Base-by-base conservation (phyloP, 2,113 vertebrate species). In the Sprattus sprattus region DNA sequence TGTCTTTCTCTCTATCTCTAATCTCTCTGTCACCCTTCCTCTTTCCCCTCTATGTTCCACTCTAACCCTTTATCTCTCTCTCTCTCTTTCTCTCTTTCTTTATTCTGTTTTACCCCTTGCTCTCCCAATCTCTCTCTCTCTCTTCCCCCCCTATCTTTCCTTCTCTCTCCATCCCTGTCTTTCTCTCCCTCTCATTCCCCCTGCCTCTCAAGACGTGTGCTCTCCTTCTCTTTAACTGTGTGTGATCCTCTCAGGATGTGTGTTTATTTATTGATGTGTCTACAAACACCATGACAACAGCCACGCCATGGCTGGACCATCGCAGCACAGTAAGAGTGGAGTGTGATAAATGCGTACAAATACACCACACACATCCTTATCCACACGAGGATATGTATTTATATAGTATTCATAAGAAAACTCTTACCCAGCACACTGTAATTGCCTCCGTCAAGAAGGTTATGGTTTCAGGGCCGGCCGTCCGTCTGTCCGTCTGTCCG, bases 201-300 rank as follows among this genome's bases (percentile, higher is more conserved):
- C 6, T 9, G 49, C 71, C 64, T 64, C 20, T 64, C 57, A 4
- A 52, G 64, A 32, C 22, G 15, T 16, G 64, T 82, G 57, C 11
- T 16, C 80, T 83, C 28, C 45, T 47, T 85, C 50, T 22, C 54
- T 20, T 32, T 60, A 75, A 50, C 50, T 2, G n/a, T 71, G 25
- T 25, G 22, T 67, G 28, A 28, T 67, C n/a, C 64, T 39, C 25
- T 75, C 67, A 10, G 9, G 25, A 3, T 75, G 67, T 2, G 10
- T 10, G 60, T 83, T 88, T 81, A 45, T 78, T 83, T 82, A 86
- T 86, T 82, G 81, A 45, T 86, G 84, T 85, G 84, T 84, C 22
- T 52, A 75, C 67, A 75, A 75, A 75, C 67, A 39, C 67, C 67
- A 75, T 75, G 28, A 75, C 64, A 67, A 67, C 64, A 25, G 9